These are phyloP conservation scores for Drosophila nigromelanica DNA, from an alignment of 1,140 invertebrate genomes.

Conservation along the genomic window DNA sequence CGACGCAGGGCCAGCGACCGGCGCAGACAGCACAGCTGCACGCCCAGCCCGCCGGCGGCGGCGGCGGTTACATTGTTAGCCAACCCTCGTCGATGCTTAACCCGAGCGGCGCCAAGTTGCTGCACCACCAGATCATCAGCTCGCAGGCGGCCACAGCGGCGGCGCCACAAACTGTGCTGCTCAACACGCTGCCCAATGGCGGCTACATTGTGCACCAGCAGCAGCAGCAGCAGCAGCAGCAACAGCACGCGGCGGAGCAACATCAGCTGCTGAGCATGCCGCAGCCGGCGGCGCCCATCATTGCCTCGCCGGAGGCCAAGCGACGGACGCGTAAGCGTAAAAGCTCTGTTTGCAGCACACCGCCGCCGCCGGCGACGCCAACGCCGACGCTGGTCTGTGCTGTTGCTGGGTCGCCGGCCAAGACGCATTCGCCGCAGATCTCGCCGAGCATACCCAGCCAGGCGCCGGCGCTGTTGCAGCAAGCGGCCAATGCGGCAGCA, in stretches of 20 bases:
- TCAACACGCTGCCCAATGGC: conserved; percentile 92
- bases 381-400: conserved; percentile 19
- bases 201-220: conserved; percentile 92
- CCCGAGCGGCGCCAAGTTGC: conserved; percentile 59
- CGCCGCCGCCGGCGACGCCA: conserved; percentile 50
- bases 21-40: conserved; percentile 47
- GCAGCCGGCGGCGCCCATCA: conserved; percentile 83
- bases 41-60: conserved; percentile 52
- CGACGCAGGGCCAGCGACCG: conserved; percentile 42
- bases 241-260: conserved; percentile 84
- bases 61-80: conserved; percentile 68
- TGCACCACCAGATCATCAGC: conserved; percentile 83
- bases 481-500: conserved; percentile 56
- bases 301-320: conserved; percentile 87
- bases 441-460: conserved; percentile 81
- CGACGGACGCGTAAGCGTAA: conserved; percentile 58
- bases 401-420: conserved; percentile 45
- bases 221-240: conserved; percentile 38
- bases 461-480: conserved; percentile 71
- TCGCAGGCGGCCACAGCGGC: conserved; percentile 46
- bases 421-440: conserved; percentile 76
- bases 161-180: conserved; percentile 88
- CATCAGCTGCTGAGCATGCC: conserved; percentile 86
- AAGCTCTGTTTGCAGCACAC: conserved; percentile 57
- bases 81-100: conserved; percentile 67